Evolutionary conservation across 1,140 invertebrate species (phyloP).

Genomic region (Brachionus manjavacas): DNA sequence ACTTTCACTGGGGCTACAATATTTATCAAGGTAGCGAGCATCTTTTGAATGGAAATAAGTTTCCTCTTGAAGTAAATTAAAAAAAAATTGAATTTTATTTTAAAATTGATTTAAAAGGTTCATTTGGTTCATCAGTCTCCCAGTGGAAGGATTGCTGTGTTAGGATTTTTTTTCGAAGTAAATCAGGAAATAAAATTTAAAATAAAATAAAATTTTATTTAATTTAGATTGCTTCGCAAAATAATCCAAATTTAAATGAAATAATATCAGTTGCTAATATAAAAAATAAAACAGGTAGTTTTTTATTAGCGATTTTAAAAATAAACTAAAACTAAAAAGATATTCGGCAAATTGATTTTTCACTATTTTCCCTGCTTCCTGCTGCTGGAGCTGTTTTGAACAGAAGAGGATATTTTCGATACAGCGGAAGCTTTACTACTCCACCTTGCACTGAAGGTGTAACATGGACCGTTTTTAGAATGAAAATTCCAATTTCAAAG

Average conservation of each 20-base stretch:
- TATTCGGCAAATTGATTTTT: not conserved
- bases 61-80: not conserved
- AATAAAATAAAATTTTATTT: not conserved
- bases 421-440: conserved; percentile 79
- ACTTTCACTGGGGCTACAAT: conserved; percentile 37
- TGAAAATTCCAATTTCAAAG: conserved; percentile 54
- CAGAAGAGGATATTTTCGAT: conserved; percentile 61
- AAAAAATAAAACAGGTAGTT: not conserved
- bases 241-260: not conserved
- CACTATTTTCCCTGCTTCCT: not conserved
- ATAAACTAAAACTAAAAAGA: not conserved
- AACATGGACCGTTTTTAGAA: conserved; percentile 77
- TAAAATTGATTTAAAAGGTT: not conserved
- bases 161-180: conserved; percentile 22
- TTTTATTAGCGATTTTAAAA: not conserved
- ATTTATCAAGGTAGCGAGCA: conserved; percentile 1
- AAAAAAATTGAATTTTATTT: not conserved
- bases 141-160: not conserved
- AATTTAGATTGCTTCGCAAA: not conserved
- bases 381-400: not conserved
- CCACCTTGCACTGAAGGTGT: conserved; percentile 81
- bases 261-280: not conserved
- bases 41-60: not conserved
- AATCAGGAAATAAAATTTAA: not conserved
- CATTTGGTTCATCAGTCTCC: not conserved